These are phyloP conservation scores for Myiozetetes cayanensis DNA, from an alignment of 2,113 vertebrate species.

Conservation along the genomic window DNA sequence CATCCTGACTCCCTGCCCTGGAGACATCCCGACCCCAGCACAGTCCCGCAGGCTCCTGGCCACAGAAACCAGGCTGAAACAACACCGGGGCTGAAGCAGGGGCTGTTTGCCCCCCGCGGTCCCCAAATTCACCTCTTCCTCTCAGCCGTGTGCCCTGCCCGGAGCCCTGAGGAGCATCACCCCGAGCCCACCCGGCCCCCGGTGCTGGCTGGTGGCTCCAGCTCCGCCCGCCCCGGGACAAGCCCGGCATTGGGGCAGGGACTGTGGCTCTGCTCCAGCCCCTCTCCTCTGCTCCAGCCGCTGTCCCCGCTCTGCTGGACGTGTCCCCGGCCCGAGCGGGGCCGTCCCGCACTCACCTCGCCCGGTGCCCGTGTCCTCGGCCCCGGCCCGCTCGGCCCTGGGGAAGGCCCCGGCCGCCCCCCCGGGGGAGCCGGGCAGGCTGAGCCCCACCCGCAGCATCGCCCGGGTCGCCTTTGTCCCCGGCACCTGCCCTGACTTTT, in stretches of 20 bases:
- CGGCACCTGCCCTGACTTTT: background rate
- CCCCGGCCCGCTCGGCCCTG: background rate
- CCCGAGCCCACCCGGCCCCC: background rate
- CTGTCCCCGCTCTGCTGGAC: background rate
- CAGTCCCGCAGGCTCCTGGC: background rate
- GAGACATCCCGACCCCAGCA: background rate
- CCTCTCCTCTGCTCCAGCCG: background rate
- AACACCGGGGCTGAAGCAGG: rapidly evolving
- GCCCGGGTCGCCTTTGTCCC: background rate
- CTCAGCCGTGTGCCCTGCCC: background rate
- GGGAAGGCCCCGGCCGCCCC: background rate
- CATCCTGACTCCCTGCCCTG: background rate
- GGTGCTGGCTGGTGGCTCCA: background rate
- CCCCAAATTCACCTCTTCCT: background rate
- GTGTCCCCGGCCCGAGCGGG: background rate
- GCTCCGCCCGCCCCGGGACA: no score
- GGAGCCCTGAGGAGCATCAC: background rate
- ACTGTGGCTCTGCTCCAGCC: background rate
- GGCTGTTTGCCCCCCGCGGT: rapidly evolving
- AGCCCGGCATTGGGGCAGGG: no score
- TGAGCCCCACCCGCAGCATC: slow-evolving; percentile 36
- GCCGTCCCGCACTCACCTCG: slow-evolving; percentile 28
- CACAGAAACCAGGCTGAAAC: background rate
- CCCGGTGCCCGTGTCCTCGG: background rate
- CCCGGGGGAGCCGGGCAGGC: background rate